Base-by-base conservation (phyloP, 2,797 vertebrate genomes). In the Selene dorsalis region DNA sequence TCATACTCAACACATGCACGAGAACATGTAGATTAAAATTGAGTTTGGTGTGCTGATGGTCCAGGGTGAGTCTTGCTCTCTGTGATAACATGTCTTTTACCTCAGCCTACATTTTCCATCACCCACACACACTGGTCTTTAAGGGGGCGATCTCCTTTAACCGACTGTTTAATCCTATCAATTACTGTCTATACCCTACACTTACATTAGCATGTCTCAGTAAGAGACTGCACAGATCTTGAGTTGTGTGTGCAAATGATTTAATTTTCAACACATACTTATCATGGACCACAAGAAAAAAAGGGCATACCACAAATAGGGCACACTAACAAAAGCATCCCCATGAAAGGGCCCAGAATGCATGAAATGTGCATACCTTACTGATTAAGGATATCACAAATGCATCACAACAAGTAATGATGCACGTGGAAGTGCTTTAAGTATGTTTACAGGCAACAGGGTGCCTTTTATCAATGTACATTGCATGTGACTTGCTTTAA, bases 1-100 rank as follows among this genome's bases (percentile, higher is more conserved):
- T 56, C 69, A 63, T 48, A 59, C 50, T 69, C 26, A 65, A 58
- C 41, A 60, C n/a, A 55, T 14, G 20, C 32, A 66, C 0, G 2
- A 43, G 43, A 48, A 52, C 22, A 22, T 4, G 6, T 0, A n/a
- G 32, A 63, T 5, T 26, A 20, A 71, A 75, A 58, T 47, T 16
- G 11, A 69, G 47, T 64, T 53, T 30, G 22, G 38, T 61, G 43
- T 67, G 10, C 20, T 12, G 59, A 62, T 18, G 41, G 60, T 56
- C 77, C 12, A 53, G 58, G 61, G 62, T 38, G 22, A 35, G 32
- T 35, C 18, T 28, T n/a, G 59, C 18, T 71, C 13, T n/a, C 39
- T 2, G 45, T 66, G 73, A 53, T 24, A 53, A 2, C 24, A 28
- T 16, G 12, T 28, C 52, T 11, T 11, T 47, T n/a, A 10, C 59